These are phyloP conservation scores for Papilio dardanus DNA, from an alignment of 1,140 invertebrate species.

Conservation along the genomic window DNA sequence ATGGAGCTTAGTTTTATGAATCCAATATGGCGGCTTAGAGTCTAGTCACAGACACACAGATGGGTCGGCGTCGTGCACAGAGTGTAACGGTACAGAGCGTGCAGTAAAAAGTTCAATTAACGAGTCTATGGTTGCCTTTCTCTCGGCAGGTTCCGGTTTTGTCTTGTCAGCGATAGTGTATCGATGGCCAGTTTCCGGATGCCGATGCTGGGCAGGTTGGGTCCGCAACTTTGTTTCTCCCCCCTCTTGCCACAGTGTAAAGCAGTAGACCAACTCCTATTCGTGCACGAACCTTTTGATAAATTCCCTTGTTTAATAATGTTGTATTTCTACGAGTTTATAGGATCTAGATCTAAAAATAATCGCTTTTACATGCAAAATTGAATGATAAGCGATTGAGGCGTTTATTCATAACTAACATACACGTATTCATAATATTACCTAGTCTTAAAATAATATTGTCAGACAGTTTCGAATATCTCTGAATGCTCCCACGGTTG, in stretches of 20 bases:
- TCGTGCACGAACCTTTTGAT: too few species aligned
- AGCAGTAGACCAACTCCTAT: conserved; percentile 11
- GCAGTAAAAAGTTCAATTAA: conserved; percentile 33
- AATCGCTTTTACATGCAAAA: background rate
- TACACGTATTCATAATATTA: background rate
- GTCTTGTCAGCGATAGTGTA: conserved; percentile 25
- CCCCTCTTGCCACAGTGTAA: background rate
- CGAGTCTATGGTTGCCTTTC: conserved; percentile 31
- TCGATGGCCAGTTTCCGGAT: conserved; percentile 26
- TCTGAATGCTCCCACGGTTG: background rate
- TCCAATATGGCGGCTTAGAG: background rate
- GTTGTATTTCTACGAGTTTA: too few species aligned
- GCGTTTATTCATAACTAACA: background rate
- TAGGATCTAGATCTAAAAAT: background rate
- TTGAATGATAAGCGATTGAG: background rate
- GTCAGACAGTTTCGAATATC: background rate
- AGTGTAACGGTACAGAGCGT: conserved; percentile 26
- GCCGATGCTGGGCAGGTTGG: conserved; percentile 19
- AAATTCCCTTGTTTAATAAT: background rate
- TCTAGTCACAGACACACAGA: background rate
- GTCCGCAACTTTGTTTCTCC: background rate
- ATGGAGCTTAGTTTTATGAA: background rate
- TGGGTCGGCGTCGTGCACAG: conserved; percentile 20
- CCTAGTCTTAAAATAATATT: background rate
- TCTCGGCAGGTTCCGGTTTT: conserved; percentile 30